Evolutionary conservation across 2,113 vertebrate species (phyloP).

Genomic region (Chloropsis hardwickii): DNA sequence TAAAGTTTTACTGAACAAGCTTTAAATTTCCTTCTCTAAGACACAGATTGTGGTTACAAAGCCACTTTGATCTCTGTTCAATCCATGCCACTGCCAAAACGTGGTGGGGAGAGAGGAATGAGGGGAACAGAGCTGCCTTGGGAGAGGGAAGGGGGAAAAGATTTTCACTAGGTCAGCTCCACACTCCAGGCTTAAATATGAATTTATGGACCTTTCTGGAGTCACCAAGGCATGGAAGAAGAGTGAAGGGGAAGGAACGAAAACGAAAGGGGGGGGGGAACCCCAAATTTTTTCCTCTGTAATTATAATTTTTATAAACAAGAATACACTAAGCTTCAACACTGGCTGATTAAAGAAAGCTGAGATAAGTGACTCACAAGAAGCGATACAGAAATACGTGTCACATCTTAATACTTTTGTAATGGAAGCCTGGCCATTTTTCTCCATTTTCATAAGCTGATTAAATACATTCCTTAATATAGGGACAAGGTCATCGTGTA

Average conservation of each 20-base stretch:
- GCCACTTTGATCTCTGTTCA: not conserved
- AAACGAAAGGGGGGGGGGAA: accelerated
- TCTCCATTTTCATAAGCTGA: not conserved
- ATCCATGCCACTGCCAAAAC: not conserved
- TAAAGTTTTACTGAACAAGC: not conserved
- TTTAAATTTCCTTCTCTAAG: not conserved
- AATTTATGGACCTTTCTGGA: not conserved
- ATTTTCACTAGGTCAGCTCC: not conserved
- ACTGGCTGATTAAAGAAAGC: not conserved
- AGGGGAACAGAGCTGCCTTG: not conserved
- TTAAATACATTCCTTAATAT: not conserved
- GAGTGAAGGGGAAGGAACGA: not conserved
- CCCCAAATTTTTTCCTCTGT: not conserved
- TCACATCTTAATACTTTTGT: not conserved
- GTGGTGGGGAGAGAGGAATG: not conserved
- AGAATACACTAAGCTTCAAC: not conserved
- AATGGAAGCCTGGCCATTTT: not conserved
- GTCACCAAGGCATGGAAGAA: not conserved
- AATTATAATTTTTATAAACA: not conserved
- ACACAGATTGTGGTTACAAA: not conserved
- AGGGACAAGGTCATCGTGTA: not conserved
- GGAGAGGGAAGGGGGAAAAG: not conserved
- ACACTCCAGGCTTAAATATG: not conserved
- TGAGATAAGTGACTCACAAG: not conserved
- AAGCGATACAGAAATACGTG: not conserved